phyloP scores from a whole-genome alignment of 2,113 vertebrate species.

The Plestiodon gilberti region DNA sequence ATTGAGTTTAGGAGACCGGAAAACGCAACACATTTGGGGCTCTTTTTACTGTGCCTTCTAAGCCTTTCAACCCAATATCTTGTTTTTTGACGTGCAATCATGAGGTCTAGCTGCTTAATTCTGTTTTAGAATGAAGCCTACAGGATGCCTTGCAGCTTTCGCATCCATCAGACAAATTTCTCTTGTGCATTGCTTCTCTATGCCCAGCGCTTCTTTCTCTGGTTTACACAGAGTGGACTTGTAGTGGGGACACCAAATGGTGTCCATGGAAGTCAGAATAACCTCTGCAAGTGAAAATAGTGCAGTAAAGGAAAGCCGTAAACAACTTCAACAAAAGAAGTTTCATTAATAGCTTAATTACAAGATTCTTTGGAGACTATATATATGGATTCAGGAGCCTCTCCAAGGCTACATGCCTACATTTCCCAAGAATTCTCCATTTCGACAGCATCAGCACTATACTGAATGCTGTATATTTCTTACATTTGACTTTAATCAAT shows the following conservation, averaged over 20 bases:
- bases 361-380: background rate
- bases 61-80: background rate
- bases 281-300: background rate
- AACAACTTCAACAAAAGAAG: background rate
- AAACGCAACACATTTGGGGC: too few species aligned
- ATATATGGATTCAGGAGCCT: background rate
- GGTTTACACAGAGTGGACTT: background rate
- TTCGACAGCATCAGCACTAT: background rate
- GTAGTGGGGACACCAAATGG: background rate
- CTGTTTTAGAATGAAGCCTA: background rate
- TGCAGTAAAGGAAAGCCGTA: background rate
- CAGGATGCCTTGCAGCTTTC: background rate
- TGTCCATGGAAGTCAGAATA: background rate
- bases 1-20: background rate
- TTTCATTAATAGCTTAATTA: slow-evolving; percentile 9
- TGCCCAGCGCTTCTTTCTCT: background rate
- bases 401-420: background rate
- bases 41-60: background rate
- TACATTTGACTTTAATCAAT: background rate
- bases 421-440: background rate
- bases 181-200: background rate
- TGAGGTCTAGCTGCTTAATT: background rate
- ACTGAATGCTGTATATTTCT: background rate
- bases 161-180: too few species aligned
- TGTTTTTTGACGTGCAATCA: background rate